These are phyloP conservation scores for Actenoides lindsayi DNA, from an alignment of 2,113 vertebrate genomes.

Conservation along the genomic window DNA sequence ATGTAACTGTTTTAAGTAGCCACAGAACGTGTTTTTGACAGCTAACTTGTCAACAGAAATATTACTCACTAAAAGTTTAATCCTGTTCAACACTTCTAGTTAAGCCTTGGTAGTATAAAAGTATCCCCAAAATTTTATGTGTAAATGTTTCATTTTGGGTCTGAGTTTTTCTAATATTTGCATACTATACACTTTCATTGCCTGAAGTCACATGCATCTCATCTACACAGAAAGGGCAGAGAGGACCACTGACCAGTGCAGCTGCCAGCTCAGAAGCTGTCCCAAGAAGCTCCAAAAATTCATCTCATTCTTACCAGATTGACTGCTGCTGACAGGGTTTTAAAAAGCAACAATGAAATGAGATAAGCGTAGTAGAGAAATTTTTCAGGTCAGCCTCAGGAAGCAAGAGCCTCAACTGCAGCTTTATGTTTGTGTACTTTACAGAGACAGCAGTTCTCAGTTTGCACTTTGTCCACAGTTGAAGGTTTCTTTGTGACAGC, in stretches of 20 bases:
- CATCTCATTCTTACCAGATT: not conserved
- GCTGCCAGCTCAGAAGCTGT: rapidly evolving
- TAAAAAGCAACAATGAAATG: not conserved
- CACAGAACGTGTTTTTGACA: not conserved
- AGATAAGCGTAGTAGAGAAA: not conserved
- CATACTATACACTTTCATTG: not conserved
- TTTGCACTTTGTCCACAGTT: not conserved
- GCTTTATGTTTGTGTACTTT: not conserved
- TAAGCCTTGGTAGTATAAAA: not conserved
- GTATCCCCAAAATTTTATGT: not conserved
- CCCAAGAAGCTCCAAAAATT: not conserved
- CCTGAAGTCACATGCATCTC: not conserved
- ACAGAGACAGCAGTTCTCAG: not conserved
- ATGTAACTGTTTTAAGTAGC: not conserved
- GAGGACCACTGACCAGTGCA: not conserved
- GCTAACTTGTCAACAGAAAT: not conserved
- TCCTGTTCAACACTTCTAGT: not conserved
- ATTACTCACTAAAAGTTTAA: not conserved
- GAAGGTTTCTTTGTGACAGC: not conserved
- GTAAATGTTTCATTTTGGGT: not conserved
- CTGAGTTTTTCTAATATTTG: not conserved
- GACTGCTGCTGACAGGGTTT: not conserved
- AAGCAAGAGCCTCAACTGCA: not conserved
- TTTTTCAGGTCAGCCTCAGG: not conserved
- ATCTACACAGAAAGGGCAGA: not conserved